These are phyloP conservation scores for Tachina lurida DNA, from an alignment of 2,888 invertebrate species.

Conservation along the genomic window DNA sequence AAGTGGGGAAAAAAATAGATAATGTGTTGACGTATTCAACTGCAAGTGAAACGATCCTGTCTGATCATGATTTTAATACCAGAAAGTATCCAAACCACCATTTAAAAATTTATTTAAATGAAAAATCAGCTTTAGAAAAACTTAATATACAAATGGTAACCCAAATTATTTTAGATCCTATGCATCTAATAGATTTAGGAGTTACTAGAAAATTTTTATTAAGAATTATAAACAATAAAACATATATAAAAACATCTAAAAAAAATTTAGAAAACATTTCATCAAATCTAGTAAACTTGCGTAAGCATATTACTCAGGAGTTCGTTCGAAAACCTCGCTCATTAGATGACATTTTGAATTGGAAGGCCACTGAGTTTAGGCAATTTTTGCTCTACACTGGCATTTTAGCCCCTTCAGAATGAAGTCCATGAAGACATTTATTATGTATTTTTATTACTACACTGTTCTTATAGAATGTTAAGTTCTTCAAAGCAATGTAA, in stretches of 20 bases:
- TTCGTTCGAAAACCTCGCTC: constrained; percentile 53
- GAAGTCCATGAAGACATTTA: constrained; percentile 45
- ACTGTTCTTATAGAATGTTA: constrained; percentile 55
- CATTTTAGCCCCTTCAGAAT: constrained; percentile 34
- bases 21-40: constrained; percentile 44
- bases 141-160: constrained; percentile 33
- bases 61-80: constrained; percentile 50
- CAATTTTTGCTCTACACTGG: constrained; percentile 65
- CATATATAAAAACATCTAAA: neutral
- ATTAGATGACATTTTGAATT: constrained; percentile 52
- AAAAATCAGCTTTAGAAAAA: constrained; percentile 24
- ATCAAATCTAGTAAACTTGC: constrained; percentile 42
- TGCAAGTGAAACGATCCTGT: constrained; percentile 17
- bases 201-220: too few species aligned
- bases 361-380: constrained; percentile 67
- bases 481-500: constrained; percentile 38
- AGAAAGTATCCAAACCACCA: constrained; percentile 56
- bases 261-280: constrained; percentile 44
- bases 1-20: constrained; percentile 47
- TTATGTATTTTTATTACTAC: constrained; percentile 48
- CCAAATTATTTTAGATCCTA: constrained; percentile 50
- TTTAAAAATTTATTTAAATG: constrained; percentile 22
- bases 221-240: too few species aligned
- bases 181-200: too few species aligned
- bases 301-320: constrained; percentile 46